phyloP scores from a whole-genome alignment of 2,888 invertebrate species.

The Serripes groenlandicus region DNA sequence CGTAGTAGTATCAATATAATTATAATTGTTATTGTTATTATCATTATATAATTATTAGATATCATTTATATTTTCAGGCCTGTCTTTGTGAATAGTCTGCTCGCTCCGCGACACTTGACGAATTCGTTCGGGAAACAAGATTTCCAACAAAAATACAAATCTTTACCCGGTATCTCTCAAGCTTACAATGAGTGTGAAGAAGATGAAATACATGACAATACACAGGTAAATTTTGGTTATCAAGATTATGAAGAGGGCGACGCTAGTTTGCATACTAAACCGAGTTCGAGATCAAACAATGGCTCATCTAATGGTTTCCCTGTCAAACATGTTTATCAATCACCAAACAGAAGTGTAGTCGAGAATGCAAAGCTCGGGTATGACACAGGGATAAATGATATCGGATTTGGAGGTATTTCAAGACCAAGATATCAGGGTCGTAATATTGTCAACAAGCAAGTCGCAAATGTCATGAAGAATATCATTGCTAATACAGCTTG shows the following conservation, averaged over 20 bases:
- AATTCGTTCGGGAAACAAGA: background rate
- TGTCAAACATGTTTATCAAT: background rate
- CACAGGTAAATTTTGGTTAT: too few species aligned
- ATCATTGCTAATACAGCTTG: background rate
- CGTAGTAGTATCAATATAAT: too few species aligned
- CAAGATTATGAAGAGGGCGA: too few species aligned
- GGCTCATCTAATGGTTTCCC: background rate
- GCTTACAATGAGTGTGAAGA: background rate
- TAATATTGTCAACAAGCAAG: background rate
- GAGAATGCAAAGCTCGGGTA: background rate
- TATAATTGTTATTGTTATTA: too few species aligned
- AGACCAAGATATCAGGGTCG: background rate
- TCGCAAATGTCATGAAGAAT: background rate
- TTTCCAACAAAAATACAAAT: constrained; percentile 3
- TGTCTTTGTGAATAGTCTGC: background rate
- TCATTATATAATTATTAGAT: too few species aligned
- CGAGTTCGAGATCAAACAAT: too few species aligned
- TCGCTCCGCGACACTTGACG: background rate
- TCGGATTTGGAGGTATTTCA: background rate
- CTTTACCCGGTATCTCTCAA: background rate
- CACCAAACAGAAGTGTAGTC: background rate
- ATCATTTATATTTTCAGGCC: background rate
- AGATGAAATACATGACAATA: too few species aligned
- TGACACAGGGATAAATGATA: background rate
- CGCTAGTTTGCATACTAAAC: too few species aligned